Evolutionary conservation across 2,797 vertebrate genomes (phyloP).

Genomic region (Pteropus rufus): DNA sequence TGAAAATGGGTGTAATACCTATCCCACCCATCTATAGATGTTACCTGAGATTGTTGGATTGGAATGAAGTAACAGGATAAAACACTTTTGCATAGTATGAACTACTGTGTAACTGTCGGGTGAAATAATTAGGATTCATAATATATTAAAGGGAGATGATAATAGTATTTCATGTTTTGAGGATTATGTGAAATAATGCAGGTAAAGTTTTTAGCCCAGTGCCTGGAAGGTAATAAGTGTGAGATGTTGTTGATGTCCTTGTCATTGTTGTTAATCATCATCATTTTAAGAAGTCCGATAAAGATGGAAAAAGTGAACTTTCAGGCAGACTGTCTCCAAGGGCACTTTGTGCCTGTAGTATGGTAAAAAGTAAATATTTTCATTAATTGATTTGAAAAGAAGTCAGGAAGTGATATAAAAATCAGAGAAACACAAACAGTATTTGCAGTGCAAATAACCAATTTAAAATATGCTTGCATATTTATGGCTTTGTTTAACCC

Average conservation of each 20-base stretch:
- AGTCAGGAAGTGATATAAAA: constrained; percentile 55
- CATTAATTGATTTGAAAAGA: constrained; percentile 45
- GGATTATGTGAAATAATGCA: neutral
- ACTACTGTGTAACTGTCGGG: neutral
- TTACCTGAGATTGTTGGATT: neutral
- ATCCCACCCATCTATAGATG: neutral
- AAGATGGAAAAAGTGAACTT: neutral
- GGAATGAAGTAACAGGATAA: neutral
- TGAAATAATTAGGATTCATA: neutral
- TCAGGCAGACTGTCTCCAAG: neutral
- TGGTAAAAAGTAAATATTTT: constrained; percentile 50
- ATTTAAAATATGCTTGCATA: neutral
- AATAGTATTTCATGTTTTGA: neutral
- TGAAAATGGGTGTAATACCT: neutral
- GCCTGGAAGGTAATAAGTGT: neutral
- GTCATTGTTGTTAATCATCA: neutral
- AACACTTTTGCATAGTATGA: neutral
- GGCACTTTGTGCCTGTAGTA: neutral
- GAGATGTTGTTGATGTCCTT: neutral
- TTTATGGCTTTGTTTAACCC: neutral
- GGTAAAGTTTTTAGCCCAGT: neutral
- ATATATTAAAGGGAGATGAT: neutral
- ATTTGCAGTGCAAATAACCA: constrained; percentile 35
- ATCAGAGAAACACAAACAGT: neutral
- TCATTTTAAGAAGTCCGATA: neutral